Percentiles rank a stretch among this genome's conserved stretches.
phyloP scores from a whole-genome alignment of 1,140 invertebrate species.

The Pseudomyrmex dendroicus region DNA sequence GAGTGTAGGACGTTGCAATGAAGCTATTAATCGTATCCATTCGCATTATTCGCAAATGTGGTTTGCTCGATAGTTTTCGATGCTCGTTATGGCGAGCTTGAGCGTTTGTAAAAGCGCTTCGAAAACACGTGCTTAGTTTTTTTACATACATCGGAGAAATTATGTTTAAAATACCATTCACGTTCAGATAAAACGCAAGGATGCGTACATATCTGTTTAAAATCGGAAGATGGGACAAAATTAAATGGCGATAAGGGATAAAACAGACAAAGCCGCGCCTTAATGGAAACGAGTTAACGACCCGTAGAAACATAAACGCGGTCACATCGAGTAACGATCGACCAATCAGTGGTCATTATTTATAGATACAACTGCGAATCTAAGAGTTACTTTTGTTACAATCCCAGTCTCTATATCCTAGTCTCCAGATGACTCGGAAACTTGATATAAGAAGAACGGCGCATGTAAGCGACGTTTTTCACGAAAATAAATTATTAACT shows the following conservation, averaged over 20 bases:
- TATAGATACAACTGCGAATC: conserved; percentile 62
- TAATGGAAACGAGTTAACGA: conserved; percentile 83
- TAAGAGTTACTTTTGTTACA: conserved; percentile 68
- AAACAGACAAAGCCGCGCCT: conserved; percentile 74
- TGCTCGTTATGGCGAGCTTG: conserved; percentile 10
- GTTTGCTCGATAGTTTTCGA: conserved; percentile 63
- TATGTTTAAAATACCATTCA: not conserved
- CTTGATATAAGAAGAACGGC: not conserved
- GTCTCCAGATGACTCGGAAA: too few relatives aligned
- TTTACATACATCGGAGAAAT: too few relatives aligned
- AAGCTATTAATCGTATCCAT: conserved; percentile 75
- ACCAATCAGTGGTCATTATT: conserved; percentile 82
- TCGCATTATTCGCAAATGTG: conserved; percentile 66
- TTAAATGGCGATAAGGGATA: conserved; percentile 63
- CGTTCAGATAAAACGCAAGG: not conserved
- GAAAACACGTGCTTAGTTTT: too few relatives aligned
- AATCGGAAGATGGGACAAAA: conserved; percentile 42
- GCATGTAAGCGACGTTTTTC: conserved; percentile 11
- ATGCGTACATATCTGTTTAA: not conserved
- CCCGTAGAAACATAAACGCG: conserved; percentile 81
- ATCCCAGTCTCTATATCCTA: not conserved
- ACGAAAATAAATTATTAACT: not conserved
- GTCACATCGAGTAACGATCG: conserved; percentile 82
- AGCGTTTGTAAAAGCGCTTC: not conserved
- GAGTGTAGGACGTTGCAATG: conserved; percentile 62